These are phyloP conservation scores for Rhabditoides inermis DNA, from an alignment of 2,888 invertebrate genomes.

Conservation along the genomic window DNA sequence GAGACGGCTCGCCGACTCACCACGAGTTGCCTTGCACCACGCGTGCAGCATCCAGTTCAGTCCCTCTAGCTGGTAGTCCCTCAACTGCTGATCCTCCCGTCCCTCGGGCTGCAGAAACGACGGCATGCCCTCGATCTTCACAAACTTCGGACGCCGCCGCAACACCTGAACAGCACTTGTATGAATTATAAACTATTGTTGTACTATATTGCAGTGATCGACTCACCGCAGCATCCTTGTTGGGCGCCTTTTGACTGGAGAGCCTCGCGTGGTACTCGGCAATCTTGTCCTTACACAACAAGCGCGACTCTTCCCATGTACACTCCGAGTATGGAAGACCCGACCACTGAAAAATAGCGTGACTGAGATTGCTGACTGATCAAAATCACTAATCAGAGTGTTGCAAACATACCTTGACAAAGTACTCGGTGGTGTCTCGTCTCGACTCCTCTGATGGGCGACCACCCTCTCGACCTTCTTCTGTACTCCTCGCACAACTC, in stretches of 20 bases:
- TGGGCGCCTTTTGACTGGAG: conserved; percentile 73
- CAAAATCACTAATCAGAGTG: too few species aligned
- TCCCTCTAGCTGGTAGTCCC: conserved; percentile 98
- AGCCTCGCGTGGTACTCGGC: conserved; percentile 76
- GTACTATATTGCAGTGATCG: too few species aligned
- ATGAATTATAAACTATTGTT: too few species aligned
- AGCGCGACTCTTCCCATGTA: conserved; percentile 87
- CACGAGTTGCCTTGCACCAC: conserved; percentile 68
- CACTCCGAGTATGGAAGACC: conserved; percentile 90
- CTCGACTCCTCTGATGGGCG: conserved; percentile 30
- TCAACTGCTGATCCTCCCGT: conserved; percentile 64
- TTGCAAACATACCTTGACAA: too few species aligned
- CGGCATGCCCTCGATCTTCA: conserved; percentile 68
- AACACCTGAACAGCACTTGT: conserved; percentile 59
- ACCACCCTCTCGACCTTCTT: conserved; percentile 59
- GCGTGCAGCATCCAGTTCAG: conserved; percentile 96
- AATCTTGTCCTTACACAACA: conserved; percentile 71
- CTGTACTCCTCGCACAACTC: conserved; percentile 81
- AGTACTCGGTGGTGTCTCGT: conserved; percentile 67
- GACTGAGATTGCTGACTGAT: too few species aligned
- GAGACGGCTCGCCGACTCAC: too few species aligned
- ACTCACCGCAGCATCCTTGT: conserved; percentile 69
- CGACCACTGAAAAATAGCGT: too few species aligned
- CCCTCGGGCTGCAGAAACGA: conserved; percentile 43
- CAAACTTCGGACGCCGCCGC: conserved; percentile 83